phyloP scores from a whole-genome alignment of 2,888 invertebrate species.

The Callyntrura sp. region DNA sequence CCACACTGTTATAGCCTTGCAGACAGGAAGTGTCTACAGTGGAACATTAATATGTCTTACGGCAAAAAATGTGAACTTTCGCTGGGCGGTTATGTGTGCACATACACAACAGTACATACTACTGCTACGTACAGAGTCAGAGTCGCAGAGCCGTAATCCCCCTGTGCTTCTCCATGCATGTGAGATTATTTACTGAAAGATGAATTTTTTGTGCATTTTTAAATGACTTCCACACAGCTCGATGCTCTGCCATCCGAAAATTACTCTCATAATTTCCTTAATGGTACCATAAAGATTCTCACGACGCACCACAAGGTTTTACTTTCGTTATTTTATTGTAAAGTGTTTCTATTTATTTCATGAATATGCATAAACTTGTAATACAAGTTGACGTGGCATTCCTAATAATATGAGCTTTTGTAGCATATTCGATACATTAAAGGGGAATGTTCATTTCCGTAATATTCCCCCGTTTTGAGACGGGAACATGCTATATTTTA shows the following conservation, averaged over 20 bases:
- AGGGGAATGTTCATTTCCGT: too few species aligned
- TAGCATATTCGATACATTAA: background rate
- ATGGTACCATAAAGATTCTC: constrained; percentile 73
- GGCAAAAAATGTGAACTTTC: constrained; percentile 3
- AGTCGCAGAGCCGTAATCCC: background rate
- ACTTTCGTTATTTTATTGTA: constrained; percentile 2
- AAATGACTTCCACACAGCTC: constrained; percentile 66
- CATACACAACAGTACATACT: background rate
- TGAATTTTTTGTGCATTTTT: constrained; percentile 68
- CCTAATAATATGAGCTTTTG: background rate
- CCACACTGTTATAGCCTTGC: background rate
- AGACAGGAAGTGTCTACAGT: background rate
- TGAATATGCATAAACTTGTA: too few species aligned
- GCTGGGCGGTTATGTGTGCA: too few species aligned
- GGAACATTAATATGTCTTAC: constrained; percentile 36
- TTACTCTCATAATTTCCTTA: constrained; percentile 72
- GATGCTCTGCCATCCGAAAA: constrained; percentile 64
- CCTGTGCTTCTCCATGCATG: background rate
- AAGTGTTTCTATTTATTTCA: background rate
- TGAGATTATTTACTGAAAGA: constrained; percentile 56
- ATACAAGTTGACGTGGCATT: background rate
- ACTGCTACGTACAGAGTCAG: background rate
- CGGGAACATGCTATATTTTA: background rate
- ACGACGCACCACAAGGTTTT: constrained; percentile 1
- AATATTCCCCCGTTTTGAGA: background rate